phyloP scores from a whole-genome alignment of 2,113 vertebrate species.

The Ramphastos sulfuratus region DNA sequence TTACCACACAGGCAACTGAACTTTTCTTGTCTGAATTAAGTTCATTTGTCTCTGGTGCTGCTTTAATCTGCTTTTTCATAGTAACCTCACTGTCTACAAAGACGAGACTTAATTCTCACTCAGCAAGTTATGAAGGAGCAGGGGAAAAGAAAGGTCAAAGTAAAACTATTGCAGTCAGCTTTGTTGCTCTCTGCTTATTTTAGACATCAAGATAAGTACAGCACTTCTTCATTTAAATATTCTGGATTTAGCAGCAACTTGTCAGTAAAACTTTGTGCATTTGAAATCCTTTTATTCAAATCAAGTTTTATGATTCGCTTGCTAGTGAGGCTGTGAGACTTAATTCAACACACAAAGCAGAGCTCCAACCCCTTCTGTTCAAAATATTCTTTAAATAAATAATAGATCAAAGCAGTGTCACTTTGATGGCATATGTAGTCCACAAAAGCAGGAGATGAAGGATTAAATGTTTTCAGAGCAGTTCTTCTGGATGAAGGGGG shows the following conservation, averaged over 20 bases:
- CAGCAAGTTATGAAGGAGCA: background rate
- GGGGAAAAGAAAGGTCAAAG: background rate
- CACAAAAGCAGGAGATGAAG: background rate
- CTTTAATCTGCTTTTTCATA: slow-evolving; percentile 15
- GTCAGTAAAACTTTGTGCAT: slow-evolving; percentile 20
- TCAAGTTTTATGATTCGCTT: slow-evolving; percentile 47
- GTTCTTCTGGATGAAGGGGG: background rate
- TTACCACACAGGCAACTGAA: background rate
- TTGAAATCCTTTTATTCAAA: slow-evolving; percentile 56
- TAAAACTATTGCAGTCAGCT: background rate
- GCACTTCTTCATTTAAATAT: slow-evolving; percentile 46
- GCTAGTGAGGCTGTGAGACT: slow-evolving; percentile 37
- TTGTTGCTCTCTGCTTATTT: slow-evolving; percentile 1
- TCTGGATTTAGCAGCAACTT: slow-evolving; percentile 41
- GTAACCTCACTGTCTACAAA: background rate
- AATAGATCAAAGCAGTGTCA: slow-evolving; percentile 66
- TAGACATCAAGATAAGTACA: slow-evolving; percentile 26
- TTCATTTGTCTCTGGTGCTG: background rate
- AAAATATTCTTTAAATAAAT: slow-evolving; percentile 64
- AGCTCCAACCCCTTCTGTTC: slow-evolving; percentile 49
- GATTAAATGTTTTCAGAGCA: slow-evolving; percentile 13
- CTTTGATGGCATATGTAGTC: background rate
- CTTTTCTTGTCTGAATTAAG: background rate
- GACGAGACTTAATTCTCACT: slow-evolving; percentile 41
- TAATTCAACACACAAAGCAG: slow-evolving; percentile 67